Evolutionary conservation across 2,888 invertebrate species (phyloP).

Genomic region (Phortica magna): DNA sequence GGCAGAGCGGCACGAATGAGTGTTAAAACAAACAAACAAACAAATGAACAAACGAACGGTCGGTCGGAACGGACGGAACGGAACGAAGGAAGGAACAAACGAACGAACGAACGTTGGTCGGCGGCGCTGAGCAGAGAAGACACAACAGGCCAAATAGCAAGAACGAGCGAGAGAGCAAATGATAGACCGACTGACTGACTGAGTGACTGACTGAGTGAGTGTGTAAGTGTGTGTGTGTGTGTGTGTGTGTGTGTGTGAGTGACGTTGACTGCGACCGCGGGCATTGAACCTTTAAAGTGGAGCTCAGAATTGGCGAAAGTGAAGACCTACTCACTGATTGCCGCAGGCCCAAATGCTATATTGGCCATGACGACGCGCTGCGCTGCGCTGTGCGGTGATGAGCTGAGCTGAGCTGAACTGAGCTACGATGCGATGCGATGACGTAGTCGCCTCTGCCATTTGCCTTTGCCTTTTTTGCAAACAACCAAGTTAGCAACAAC

Average conservation of each 20-base stretch:
- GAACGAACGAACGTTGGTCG: not conserved
- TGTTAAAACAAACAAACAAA: conserved; percentile 44
- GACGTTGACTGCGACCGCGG: conserved; percentile 30
- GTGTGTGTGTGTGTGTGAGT: too few relatives aligned
- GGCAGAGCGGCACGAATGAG: conserved; percentile 36
- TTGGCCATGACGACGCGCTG: conserved; percentile 7
- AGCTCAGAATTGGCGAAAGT: conserved; percentile 74
- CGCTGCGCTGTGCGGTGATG: not conserved
- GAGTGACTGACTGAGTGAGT: not conserved
- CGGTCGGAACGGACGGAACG: too few relatives aligned
- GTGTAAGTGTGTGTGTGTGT: too few relatives aligned
- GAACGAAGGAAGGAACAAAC: conserved; percentile 39
- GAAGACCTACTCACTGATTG: conserved; percentile 63
- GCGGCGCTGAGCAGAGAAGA: not conserved
- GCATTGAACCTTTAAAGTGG: conserved; percentile 69
- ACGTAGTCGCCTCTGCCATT: not conserved
- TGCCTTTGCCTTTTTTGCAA: not conserved
- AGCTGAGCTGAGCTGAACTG: not conserved
- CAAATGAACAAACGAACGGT: conserved; percentile 47
- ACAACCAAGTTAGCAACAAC: conserved; percentile 18
- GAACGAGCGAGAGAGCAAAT: conserved; percentile 32
- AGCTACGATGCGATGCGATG: not conserved
- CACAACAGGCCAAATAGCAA: too few relatives aligned
- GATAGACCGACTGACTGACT: conserved; percentile 48
- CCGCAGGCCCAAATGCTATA: conserved; percentile 60